Conservation (phyloP, 2,797 vertebrate species). For the Liasis olivaceus region DNA sequence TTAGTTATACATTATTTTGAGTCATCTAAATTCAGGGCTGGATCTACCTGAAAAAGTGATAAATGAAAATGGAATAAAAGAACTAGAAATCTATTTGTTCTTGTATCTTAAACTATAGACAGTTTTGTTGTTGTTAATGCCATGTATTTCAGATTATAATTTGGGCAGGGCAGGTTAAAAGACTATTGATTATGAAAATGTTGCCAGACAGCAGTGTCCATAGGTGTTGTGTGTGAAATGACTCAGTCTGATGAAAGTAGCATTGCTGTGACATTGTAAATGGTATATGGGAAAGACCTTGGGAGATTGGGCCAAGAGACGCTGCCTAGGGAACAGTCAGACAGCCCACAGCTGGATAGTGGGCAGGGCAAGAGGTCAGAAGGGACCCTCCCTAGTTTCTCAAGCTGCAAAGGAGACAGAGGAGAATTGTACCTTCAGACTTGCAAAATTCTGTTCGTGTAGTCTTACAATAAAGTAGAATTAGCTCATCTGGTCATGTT, state of each 20-base stretch:
- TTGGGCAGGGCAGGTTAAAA: constrained; percentile 17
- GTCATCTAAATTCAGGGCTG: constrained; percentile 21
- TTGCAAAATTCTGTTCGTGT: too few species aligned
- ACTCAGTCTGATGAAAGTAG: background rate
- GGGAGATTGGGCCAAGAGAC: too few species aligned
- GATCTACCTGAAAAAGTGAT: constrained; percentile 41
- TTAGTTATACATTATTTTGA: constrained; percentile 35
- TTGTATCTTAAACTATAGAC: background rate
- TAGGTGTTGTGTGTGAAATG: background rate
- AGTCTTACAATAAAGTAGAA: too few species aligned
- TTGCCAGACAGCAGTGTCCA: background rate
- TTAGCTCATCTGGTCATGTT: too few species aligned
- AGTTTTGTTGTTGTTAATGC: constrained; percentile 21
- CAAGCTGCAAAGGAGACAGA: too few species aligned
- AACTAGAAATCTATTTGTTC: background rate
- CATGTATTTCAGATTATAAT: constrained; percentile 49
- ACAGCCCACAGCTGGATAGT: too few species aligned
- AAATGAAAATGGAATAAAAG: constrained; percentile 40
- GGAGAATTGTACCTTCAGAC: too few species aligned
- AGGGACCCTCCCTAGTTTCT: too few species aligned
- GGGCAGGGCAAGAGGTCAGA: too few species aligned
- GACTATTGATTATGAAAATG: background rate
- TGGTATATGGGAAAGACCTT: too few species aligned
- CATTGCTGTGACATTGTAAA: background rate
- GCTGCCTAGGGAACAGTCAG: too few species aligned